These are phyloP conservation scores for Psophia crepitans DNA, from an alignment of 2,113 vertebrate species.

Conservation along the genomic window DNA sequence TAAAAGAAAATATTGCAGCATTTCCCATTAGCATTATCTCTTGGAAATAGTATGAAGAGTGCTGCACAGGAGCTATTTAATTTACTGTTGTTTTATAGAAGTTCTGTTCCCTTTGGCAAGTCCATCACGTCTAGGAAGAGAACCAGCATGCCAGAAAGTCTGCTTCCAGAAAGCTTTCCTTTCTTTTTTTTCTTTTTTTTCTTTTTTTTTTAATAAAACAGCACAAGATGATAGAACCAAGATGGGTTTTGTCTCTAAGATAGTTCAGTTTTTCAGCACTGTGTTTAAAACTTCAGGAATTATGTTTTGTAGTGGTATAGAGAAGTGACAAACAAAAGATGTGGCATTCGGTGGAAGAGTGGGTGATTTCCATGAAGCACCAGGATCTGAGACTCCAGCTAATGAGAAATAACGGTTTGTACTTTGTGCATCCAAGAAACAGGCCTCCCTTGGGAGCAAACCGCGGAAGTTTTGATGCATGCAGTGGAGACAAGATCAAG, in stretches of 20 bases:
- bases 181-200: neutral
- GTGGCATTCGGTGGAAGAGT: neutral
- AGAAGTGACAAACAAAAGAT: neutral
- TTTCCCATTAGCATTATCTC: constrained; percentile 16
- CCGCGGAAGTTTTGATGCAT: neutral
- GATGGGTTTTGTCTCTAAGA: rapidly evolving
- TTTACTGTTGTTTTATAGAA: neutral
- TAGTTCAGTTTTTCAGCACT: neutral
- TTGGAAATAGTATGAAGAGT: neutral
- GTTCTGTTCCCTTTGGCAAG: constrained; percentile 11
- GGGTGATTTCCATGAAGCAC: neutral
- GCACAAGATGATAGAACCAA: neutral
- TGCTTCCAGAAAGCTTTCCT: neutral
- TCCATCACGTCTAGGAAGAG: neutral
- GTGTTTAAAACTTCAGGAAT: neutral
- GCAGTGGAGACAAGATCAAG: neutral
- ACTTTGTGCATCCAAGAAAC: neutral
- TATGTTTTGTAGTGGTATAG: neutral
- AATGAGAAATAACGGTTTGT: neutral
- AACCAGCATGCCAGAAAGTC: neutral
- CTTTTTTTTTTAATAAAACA: neutral
- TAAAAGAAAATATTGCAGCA: constrained; percentile 22
- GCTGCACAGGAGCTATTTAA: neutral
- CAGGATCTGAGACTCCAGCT: neutral
- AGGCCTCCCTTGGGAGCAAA: neutral